These are phyloP conservation scores for Axinella damicornis DNA, from an alignment of 37 sponge, comb jelly and placozoan species.

Conservation along the genomic window DNA sequence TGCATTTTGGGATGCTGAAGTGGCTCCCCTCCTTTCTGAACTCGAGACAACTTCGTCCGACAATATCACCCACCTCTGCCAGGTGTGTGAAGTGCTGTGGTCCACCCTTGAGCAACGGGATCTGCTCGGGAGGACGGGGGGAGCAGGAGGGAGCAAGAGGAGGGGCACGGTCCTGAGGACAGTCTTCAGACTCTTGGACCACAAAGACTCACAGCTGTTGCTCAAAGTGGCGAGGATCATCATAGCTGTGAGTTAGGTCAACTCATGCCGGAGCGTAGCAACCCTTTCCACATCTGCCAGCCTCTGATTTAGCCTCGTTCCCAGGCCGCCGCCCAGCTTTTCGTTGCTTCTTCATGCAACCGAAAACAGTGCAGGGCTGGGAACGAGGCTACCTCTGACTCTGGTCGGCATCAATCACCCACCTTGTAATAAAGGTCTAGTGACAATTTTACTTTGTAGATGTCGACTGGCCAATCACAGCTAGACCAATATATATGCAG, in stretches of 20 bases:
- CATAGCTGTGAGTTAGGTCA: constrained; percentile 55
- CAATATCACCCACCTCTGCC: constrained; percentile 30
- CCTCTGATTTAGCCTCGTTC: too few relatives aligned
- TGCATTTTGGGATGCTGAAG: constrained; percentile 64
- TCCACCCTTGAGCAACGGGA: constrained; percentile 8
- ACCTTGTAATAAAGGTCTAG: too few relatives aligned
- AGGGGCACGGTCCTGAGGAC: constrained; percentile 49
- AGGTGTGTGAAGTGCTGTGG: constrained; percentile 51
- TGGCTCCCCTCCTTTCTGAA: constrained; percentile 57
- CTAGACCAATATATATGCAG: too few relatives aligned
- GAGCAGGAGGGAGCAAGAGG: constrained; percentile 60
- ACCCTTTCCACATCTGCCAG: too few relatives aligned
- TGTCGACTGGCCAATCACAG: too few relatives aligned
- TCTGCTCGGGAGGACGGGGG: constrained; percentile 69
- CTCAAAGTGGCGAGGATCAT: constrained; percentile 77
- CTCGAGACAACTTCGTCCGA: constrained; percentile 25
- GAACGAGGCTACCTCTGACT: too few relatives aligned
- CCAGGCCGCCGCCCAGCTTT: too few relatives aligned
- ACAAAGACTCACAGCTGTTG: constrained; percentile 63
- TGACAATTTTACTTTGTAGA: too few relatives aligned
- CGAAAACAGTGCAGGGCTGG: too few relatives aligned
- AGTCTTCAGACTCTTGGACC: constrained; percentile 67
- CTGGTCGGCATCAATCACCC: too few relatives aligned
- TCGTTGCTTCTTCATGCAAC: too few relatives aligned
- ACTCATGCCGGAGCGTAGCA: too few relatives aligned